Evolutionary conservation across 2,797 vertebrate genomes (phyloP).

Genomic region (Cirrhinus molitorella): DNA sequence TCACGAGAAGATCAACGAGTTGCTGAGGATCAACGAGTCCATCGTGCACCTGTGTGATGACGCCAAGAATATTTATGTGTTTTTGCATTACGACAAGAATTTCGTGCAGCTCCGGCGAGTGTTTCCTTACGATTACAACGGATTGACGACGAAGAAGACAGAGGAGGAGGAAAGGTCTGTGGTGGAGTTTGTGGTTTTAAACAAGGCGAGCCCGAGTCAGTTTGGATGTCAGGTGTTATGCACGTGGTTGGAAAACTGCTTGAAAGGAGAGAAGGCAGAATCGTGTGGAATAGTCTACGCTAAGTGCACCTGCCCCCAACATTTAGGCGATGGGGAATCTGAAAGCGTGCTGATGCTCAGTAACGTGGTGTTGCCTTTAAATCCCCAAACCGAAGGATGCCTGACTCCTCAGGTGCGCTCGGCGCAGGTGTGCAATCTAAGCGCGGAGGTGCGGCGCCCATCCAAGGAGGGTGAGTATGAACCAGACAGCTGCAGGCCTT

Average conservation of each 20-base stretch:
- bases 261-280: constrained; percentile 96
- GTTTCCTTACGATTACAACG: constrained; percentile 90
- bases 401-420: constrained; percentile 96
- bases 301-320: constrained; percentile 98
- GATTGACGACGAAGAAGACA: constrained; percentile 89
- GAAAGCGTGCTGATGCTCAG: constrained; percentile 95
- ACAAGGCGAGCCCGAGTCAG: constrained; percentile 98
- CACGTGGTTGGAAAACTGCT: constrained; percentile 98
- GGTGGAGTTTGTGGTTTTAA: constrained; percentile 99
- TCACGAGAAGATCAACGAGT: constrained; percentile 98
- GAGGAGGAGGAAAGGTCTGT: constrained; percentile 95
- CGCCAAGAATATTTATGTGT: constrained; percentile 96
- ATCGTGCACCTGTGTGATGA: constrained; percentile 97
- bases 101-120: constrained; percentile 96
- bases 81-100: constrained; percentile 99
- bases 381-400: constrained; percentile 97
- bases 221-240: constrained; percentile 99
- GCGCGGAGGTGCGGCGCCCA: constrained; percentile 93
- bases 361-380: constrained; percentile 97
- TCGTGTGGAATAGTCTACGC: constrained; percentile 98
- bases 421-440: constrained; percentile 97
- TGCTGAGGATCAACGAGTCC: constrained; percentile 96
- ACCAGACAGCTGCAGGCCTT: constrained; percentile 36
- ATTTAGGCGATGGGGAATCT: constrained; percentile 95
- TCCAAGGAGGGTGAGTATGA: constrained; percentile 97